phyloP scores from a whole-genome alignment of 2,888 invertebrate genomes.

The Hydriomena furcata region DNA sequence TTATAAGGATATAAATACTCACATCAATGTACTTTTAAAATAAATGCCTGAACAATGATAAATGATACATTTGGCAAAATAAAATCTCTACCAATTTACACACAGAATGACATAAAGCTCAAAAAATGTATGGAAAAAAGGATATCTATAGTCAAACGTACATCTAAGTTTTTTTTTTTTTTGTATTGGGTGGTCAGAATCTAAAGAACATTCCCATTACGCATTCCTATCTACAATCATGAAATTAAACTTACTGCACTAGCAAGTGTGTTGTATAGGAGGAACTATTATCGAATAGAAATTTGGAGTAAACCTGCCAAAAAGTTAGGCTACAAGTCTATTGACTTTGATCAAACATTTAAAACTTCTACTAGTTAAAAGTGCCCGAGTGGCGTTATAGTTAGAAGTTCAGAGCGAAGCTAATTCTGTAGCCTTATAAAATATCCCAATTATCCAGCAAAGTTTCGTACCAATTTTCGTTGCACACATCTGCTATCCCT shows the following conservation, averaged over 20 bases:
- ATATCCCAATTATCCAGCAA: conserved; percentile 70
- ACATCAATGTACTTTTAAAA: conserved; percentile 46
- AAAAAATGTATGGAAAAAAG: conserved; percentile 42
- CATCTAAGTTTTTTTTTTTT: conserved; percentile 32
- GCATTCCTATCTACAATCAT: conserved; percentile 23
- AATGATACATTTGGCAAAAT: conserved; percentile 34
- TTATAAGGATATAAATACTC: conserved; percentile 34
- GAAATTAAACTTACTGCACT: conserved; percentile 18
- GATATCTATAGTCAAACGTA: conserved; percentile 44
- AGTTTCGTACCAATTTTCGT: conserved; percentile 71
- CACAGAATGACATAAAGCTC: conserved; percentile 50
- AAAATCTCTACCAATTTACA: conserved; percentile 32
- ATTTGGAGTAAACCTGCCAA: conserved; percentile 26
- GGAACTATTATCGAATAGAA: conserved; percentile 24
- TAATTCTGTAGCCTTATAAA: conserved; percentile 64
- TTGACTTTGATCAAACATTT: conserved; percentile 25
- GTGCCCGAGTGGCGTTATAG: conserved; percentile 48
- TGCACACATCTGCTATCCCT: conserved; percentile 76
- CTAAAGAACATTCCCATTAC: conserved; percentile 36
- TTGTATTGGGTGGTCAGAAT: conserved; percentile 35
- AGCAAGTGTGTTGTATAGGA: conserved; percentile 26
- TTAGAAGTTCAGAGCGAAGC: conserved; percentile 61
- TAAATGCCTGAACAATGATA: conserved; percentile 59
- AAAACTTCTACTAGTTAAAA: conserved; percentile 32
- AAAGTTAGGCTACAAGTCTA: conserved; percentile 25